These are phyloP conservation scores for Megalopta genalis DNA, from an alignment of 1,140 invertebrate genomes.

Conservation along the genomic window DNA sequence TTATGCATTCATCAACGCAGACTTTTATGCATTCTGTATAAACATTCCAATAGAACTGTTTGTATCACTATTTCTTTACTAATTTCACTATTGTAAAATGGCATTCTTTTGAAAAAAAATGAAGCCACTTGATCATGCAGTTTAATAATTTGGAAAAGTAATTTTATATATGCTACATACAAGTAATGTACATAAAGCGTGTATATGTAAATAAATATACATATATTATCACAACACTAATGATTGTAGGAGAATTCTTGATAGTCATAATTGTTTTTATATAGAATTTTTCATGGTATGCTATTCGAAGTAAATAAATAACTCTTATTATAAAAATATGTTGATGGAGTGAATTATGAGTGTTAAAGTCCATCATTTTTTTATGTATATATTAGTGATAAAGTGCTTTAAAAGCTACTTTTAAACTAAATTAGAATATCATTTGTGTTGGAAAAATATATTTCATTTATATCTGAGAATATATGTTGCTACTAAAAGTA, in stretches of 20 bases:
- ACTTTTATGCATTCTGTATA: constrained; percentile 3
- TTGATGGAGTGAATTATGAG: background rate
- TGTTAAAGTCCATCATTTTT: background rate
- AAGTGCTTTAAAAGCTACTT: background rate
- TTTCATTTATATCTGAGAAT: background rate
- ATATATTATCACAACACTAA: constrained; percentile 24
- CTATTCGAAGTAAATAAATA: constrained; percentile 14
- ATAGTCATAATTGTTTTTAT: constrained; percentile 37
- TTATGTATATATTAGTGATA: background rate
- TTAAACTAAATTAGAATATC: background rate
- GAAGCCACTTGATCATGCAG: constrained; percentile 3
- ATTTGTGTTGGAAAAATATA: background rate
- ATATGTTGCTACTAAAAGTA: background rate
- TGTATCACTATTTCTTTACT: background rate
- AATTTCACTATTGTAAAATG: background rate
- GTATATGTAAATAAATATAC: constrained; percentile 49
- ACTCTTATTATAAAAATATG: constrained; percentile 20
- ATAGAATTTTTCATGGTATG: constrained; percentile 39
- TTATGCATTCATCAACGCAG: background rate
- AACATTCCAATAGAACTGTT: background rate
- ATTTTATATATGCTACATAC: constrained; percentile 23
- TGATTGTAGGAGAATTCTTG: constrained; percentile 21
- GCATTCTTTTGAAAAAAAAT: background rate
- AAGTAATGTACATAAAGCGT: constrained; percentile 36
- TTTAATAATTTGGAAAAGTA: constrained; percentile 21